These are phyloP conservation scores for Drosophila greeni DNA, from an alignment of 2,888 invertebrate species.

Conservation along the genomic window DNA sequence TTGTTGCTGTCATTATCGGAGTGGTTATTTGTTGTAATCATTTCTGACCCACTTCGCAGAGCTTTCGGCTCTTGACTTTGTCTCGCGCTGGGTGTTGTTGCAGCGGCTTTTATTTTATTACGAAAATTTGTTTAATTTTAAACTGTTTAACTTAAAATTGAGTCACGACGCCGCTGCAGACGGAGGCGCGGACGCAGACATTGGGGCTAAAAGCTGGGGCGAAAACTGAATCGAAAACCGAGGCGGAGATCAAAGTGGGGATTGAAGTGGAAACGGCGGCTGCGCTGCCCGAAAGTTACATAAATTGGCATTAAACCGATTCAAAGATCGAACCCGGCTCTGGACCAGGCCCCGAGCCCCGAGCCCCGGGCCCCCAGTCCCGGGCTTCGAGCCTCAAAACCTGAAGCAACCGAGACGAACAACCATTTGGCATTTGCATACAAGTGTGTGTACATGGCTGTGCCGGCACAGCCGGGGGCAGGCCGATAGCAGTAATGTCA, in stretches of 20 bases:
- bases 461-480: slow-evolving; percentile 6
- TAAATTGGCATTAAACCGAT: slow-evolving; percentile 72
- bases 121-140: slow-evolving; percentile 72
- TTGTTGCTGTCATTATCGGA: slow-evolving; percentile 1
- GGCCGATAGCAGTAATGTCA: slow-evolving; percentile 9
- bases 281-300: slow-evolving; percentile 66
- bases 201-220: not conserved
- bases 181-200: slow-evolving; percentile 12
- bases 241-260: slow-evolving; percentile 23
- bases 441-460: slow-evolving; percentile 22
- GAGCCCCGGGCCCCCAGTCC: not conserved
- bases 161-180: slow-evolving; percentile 48
- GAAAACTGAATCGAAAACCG: slow-evolving; percentile 34
- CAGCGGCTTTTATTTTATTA: slow-evolving; percentile 62
- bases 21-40: slow-evolving; percentile 19
- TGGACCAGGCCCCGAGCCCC: slow-evolving; percentile 16
- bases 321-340: slow-evolving; percentile 52
- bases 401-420: slow-evolving; percentile 55
- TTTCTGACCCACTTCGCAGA: slow-evolving; percentile 29
- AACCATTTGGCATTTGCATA: slow-evolving; percentile 71
- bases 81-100: slow-evolving; percentile 42
- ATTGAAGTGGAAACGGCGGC: slow-evolving; percentile 23
- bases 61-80: slow-evolving; percentile 18
- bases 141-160: slow-evolving; percentile 72
- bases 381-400: slow-evolving; percentile 19